Evolutionary conservation across 92 coral and sea anemone species (phyloP), one percentile per base, ranked within the genome.

Genomic region (Isaurus tuberculatus): DNA sequence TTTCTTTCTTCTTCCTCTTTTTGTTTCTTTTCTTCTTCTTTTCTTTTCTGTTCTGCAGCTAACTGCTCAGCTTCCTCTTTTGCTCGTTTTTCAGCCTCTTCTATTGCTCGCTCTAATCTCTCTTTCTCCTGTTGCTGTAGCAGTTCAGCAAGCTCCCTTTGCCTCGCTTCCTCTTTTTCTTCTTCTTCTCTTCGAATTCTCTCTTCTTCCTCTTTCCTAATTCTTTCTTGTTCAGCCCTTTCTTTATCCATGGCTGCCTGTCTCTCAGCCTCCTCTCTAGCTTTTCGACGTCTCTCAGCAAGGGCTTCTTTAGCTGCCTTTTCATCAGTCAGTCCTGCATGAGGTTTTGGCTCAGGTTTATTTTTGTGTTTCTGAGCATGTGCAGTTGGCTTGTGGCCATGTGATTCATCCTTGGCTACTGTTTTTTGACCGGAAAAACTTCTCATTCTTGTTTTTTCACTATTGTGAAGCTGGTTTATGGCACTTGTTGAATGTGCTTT

Each of bases 401-500:
- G 49, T 9, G 67, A 32, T 33, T 75, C 82, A 27, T 65, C 55
- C 53, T 58, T 77, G 7, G 70, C 3, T 6, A 53, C 70, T 58
- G 82, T 28, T 58, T 77, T 77, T 77, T 58, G 79, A 87, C 86
- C 43, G 14, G 83, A 58, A 7, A 69, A 19, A 65, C 79, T 73
- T 25, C 42, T 61, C 9, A 36, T 68, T 6, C 19, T 26, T 8
- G 34, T n/a, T 55, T 67, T 55, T 10, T 70, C 75, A 53, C 70
- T 58, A 4, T 79, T 71, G 19, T 85, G 90, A 15, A 93, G 84
- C 60, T 85, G 88, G 66, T 97, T 98, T 26, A 97, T 73, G 4
- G 99, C 97, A 83, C 97, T 92, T 15, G 98, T 97, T 2, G 99
- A 97, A 26, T 90, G 98, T 16, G 99, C 94, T 86, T 97, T 97